Conservation (phyloP, 2,888 invertebrate genomes). For the Dryomyza anilis region DNA sequence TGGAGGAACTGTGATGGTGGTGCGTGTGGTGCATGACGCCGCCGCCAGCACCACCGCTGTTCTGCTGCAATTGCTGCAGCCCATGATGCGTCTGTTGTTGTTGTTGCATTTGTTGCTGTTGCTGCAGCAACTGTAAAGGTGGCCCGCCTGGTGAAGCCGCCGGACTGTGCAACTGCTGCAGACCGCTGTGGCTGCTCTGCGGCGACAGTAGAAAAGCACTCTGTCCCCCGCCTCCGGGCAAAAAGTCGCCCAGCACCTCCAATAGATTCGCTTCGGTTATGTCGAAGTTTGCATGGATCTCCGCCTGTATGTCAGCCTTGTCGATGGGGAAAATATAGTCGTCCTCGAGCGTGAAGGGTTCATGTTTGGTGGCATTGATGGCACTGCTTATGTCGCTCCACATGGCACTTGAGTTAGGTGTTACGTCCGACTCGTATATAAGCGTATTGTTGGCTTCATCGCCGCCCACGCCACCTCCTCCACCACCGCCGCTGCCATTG, state of each 20-base stretch:
- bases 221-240: slow-evolving; percentile 45
- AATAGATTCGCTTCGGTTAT: slow-evolving; percentile 79
- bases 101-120: slow-evolving; percentile 39
- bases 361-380: slow-evolving; percentile 62
- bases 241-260: slow-evolving; percentile 76
- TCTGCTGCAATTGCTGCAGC: slow-evolving; percentile 35
- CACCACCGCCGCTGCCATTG: slow-evolving; percentile 28
- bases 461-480: slow-evolving; percentile 9
- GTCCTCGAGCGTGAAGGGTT: slow-evolving; percentile 80
- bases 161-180: slow-evolving; percentile 45
- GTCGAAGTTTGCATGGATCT: slow-evolving; percentile 84
- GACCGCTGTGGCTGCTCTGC: slow-evolving; percentile 41
- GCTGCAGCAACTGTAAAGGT: slow-evolving; percentile 55
- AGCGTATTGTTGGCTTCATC: slow-evolving; percentile 40
- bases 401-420: slow-evolving; percentile 58
- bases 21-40: slow-evolving; percentile 34
- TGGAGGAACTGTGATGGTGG: slow-evolving; percentile 51
- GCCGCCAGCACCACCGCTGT: slow-evolving; percentile 22
- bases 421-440: slow-evolving; percentile 47
- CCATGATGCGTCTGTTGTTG: slow-evolving; percentile 34
- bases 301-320: slow-evolving; percentile 81
- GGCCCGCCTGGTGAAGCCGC: slow-evolving; percentile 49
- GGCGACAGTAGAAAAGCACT: slow-evolving; percentile 52
- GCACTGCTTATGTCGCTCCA: slow-evolving; percentile 61
- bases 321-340: slow-evolving; percentile 90